phyloP scores from a whole-genome alignment of 2,888 invertebrate genomes.

The Pyralis farinalis region DNA sequence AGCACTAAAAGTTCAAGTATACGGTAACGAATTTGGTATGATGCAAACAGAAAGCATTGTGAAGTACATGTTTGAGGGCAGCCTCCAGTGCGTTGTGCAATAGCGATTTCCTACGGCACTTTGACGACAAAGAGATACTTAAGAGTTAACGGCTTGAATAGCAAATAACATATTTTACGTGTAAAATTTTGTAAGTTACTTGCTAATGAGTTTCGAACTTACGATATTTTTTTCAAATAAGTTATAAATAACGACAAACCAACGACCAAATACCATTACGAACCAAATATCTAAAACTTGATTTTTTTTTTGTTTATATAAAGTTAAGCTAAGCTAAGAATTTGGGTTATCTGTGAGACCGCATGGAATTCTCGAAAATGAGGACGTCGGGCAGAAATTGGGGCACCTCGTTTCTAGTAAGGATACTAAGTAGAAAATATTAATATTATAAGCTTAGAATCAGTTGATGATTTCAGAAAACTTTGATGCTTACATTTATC shows the following conservation, averaged over 20 bases:
- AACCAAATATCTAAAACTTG: too few relatives aligned
- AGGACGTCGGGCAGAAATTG: neutral
- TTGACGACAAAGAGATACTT: constrained; percentile 37
- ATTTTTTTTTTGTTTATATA: neutral
- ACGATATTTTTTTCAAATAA: neutral
- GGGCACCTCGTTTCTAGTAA: constrained; percentile 3
- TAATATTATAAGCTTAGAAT: too few relatives aligned
- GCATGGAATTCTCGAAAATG: neutral
- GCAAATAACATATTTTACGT: constrained; percentile 1
- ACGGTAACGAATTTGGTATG: constrained; percentile 38
- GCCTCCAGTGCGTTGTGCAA: constrained; percentile 50
- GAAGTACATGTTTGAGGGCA: constrained; percentile 43
- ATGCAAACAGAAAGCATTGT: constrained; percentile 40
- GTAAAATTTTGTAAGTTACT: constrained; percentile 1
- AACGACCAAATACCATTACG: too few relatives aligned
- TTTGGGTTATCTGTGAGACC: too few relatives aligned
- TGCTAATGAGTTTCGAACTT: neutral
- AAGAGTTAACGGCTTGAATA: constrained; percentile 27
- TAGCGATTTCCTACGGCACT: constrained; percentile 48
- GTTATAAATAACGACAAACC: neutral
- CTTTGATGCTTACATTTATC: too few relatives aligned
- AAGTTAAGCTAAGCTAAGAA: constrained; percentile 10
- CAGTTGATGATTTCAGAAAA: too few relatives aligned
- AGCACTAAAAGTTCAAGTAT: constrained; percentile 38
- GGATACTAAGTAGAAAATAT: too few relatives aligned